These are phyloP conservation scores for Drosophila gunungcola DNA, from an alignment of 1,140 invertebrate genomes.

Conservation along the genomic window DNA sequence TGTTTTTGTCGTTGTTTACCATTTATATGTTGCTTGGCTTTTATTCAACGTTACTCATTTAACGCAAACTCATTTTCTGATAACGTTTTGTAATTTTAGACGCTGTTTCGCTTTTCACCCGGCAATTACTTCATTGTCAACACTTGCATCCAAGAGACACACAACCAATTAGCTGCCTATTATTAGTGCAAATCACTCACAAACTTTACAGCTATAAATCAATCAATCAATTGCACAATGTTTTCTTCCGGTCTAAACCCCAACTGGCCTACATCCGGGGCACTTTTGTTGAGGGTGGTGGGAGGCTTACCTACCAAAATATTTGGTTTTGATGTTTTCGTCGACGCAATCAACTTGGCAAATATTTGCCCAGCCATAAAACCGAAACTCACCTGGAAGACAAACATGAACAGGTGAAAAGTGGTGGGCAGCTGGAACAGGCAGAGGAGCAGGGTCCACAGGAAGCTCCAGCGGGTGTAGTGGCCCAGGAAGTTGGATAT, in stretches of 20 bases:
- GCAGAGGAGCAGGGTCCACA: slow-evolving; percentile 89
- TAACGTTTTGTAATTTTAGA: slow-evolving; percentile 20
- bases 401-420: slow-evolving; percentile 83
- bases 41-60: not conserved
- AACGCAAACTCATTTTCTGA: slow-evolving; percentile 11
- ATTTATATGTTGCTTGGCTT: not conserved
- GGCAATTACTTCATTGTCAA: slow-evolving; percentile 11
- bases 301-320: slow-evolving; percentile 18
- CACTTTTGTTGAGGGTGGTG: not conserved
- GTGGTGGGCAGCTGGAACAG: slow-evolving; percentile 85
- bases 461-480: slow-evolving; percentile 90
- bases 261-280: slow-evolving; percentile 21
- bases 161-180: slow-evolving; percentile 22
- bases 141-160: not conserved
- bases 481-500: slow-evolving; percentile 89
- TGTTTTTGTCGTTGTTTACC: slow-evolving; percentile 3
- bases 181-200: slow-evolving; percentile 32
- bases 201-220: slow-evolving; percentile 24
- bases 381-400: slow-evolving; percentile 81
- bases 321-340: slow-evolving; percentile 37
- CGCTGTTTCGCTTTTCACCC: not conserved
- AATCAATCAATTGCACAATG: slow-evolving; percentile 38
- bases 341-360: slow-evolving; percentile 61
- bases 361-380: slow-evolving; percentile 69
- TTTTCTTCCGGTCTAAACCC: slow-evolving; percentile 26